Percentiles rank a stretch among this genome's conserved stretches.
Conservation (phyloP, 2,113 vertebrate genomes). For the Silurus asotus region DNA sequence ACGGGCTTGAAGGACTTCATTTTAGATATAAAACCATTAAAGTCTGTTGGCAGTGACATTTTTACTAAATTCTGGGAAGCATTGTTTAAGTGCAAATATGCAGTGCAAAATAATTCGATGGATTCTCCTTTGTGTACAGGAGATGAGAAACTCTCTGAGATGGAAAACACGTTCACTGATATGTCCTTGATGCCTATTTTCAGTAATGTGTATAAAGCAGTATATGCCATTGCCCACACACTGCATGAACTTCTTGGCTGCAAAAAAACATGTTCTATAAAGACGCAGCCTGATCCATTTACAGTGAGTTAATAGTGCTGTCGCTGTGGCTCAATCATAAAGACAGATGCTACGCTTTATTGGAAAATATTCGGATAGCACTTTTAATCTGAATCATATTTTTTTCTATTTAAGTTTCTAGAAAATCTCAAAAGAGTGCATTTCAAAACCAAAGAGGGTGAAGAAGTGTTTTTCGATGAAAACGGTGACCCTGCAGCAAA, state of each 20-base stretch:
- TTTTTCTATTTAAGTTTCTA: constrained; percentile 58
- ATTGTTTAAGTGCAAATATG: constrained; percentile 52
- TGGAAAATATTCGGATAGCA: not conserved
- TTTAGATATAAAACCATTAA: constrained; percentile 58
- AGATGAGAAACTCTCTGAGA: constrained; percentile 46
- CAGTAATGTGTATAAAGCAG: constrained; percentile 58
- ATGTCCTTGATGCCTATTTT: constrained; percentile 54
- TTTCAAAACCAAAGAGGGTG: constrained; percentile 66
- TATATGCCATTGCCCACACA: constrained; percentile 55
- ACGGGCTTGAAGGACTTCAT: constrained; percentile 68
- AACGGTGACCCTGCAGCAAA: constrained; percentile 66
- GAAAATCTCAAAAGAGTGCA: constrained; percentile 65
- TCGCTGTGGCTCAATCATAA: not conserved
- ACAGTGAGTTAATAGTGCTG: constrained; percentile 28
- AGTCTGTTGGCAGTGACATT: constrained; percentile 28
- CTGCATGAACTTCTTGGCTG: constrained; percentile 50
- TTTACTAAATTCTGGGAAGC: constrained; percentile 60
- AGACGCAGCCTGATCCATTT: constrained; percentile 32
- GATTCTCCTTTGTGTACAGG: constrained; percentile 42
- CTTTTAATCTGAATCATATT: not conserved
- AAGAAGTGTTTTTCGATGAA: constrained; percentile 68
- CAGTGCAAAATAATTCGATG: constrained; percentile 12
- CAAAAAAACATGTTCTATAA: constrained; percentile 27
- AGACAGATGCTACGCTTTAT: not conserved
- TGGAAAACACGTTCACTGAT: constrained; percentile 58